These are phyloP conservation scores for Leptinotarsa texana DNA, from an alignment of 1,140 invertebrate species.

Conservation along the genomic window DNA sequence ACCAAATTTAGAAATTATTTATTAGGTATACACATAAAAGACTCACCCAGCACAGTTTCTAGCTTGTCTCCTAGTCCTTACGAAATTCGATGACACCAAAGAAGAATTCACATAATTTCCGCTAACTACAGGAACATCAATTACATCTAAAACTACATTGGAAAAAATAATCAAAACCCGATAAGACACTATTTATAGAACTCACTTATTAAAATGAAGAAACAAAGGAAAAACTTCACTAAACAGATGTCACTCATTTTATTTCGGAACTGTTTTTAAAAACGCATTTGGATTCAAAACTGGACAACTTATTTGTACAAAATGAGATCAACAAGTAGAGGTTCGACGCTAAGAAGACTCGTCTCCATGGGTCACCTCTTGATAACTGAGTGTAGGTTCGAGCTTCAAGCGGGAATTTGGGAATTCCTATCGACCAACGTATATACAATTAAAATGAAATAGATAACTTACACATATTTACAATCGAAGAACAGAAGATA, in stretches of 20 bases:
- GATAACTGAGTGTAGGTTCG: not conserved
- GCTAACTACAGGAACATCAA: not conserved
- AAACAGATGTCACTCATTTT: not conserved
- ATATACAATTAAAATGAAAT: too few species aligned
- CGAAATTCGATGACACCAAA: not conserved
- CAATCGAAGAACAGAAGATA: too few species aligned
- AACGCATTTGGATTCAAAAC: too few species aligned
- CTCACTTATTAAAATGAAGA: slow-evolving; percentile 12
- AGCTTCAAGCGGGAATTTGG: not conserved
- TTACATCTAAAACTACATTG: not conserved
- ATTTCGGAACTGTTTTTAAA: not conserved
- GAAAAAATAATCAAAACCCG: not conserved
- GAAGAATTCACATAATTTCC: not conserved
- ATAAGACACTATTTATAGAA: slow-evolving; percentile 1
- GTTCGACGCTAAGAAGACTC: not conserved
- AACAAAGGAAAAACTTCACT: not conserved
- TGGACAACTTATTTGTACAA: not conserved
- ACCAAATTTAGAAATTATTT: too few species aligned
- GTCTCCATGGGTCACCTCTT: not conserved
- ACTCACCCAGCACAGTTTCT: slow-evolving; percentile 16
- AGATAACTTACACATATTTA: too few species aligned
- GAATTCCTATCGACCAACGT: not conserved
- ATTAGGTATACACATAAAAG: not conserved
- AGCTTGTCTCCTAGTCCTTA: not conserved
- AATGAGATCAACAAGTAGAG: not conserved